A percentile compares a stretch with the other conserved stretches of the same genome.
phyloP scores from a whole-genome alignment of 2,797 vertebrate species.

The Pipistrellus pygmaeus region DNA sequence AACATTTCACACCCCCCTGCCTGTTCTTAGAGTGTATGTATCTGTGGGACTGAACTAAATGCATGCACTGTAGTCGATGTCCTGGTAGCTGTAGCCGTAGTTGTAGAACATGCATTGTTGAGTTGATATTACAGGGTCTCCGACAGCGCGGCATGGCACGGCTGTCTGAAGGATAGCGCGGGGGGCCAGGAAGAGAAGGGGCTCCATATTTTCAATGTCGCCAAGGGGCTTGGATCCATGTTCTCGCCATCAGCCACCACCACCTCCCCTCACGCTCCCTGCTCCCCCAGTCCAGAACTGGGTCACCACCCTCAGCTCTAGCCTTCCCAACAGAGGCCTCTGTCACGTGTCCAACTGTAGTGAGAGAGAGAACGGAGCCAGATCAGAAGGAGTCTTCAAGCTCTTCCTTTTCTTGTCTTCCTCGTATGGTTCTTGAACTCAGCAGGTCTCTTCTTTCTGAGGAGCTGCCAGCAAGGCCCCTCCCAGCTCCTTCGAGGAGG shows the following conservation, averaged over 20 bases:
- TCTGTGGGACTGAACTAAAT: slow-evolving; percentile 91
- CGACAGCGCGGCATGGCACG: slow-evolving; percentile 75
- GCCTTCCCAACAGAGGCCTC: slow-evolving; percentile 32
- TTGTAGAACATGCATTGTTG: slow-evolving; percentile 91
- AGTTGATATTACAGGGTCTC: slow-evolving; percentile 89
- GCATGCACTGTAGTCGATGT: slow-evolving; percentile 91
- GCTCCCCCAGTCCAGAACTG: slow-evolving; percentile 73
- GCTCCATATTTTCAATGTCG: slow-evolving; percentile 81
- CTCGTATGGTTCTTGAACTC: background rate
- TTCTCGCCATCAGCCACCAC: slow-evolving; percentile 84
- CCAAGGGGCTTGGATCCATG: slow-evolving; percentile 88
- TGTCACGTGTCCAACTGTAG: background rate
- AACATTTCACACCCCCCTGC: slow-evolving; percentile 91
- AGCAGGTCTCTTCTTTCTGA: slow-evolving; percentile 32
- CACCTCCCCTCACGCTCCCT: slow-evolving; percentile 81
- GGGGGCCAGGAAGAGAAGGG: slow-evolving; percentile 85
- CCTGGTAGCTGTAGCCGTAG: slow-evolving; percentile 90
- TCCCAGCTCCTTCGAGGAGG: background rate
- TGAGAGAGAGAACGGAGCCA: background rate
- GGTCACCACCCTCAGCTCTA: slow-evolving; percentile 72
- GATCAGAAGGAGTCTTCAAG: background rate
- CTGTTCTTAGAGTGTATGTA: slow-evolving; percentile 92
- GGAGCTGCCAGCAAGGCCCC: background rate
- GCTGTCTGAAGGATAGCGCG: slow-evolving; percentile 82
- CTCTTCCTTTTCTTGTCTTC: slow-evolving; percentile 54